Evolutionary conservation across 2,113 vertebrate genomes (phyloP).

Genomic region (Malurus elegans): DNA sequence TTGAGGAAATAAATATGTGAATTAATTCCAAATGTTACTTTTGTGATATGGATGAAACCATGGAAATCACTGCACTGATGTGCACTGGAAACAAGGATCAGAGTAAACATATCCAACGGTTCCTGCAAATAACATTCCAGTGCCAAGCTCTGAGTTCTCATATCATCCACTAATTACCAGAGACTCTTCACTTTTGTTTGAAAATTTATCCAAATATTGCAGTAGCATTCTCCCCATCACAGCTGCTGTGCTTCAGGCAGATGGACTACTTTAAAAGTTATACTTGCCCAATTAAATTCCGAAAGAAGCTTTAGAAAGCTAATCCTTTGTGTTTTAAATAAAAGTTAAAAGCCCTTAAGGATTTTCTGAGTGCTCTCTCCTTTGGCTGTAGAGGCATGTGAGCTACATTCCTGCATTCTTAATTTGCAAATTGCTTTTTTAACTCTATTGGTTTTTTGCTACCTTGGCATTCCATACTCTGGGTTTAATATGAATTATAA

Average conservation of each 20-base stretch:
- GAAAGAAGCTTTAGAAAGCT: conserved; percentile 10
- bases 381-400: not conserved
- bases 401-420: not conserved
- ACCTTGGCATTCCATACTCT: not conserved
- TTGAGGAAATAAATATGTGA: not conserved
- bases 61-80: not conserved
- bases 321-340: conserved; percentile 16
- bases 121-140: not conserved
- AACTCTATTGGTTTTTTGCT: not conserved
- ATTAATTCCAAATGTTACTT: not conserved
- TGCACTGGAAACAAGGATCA: not conserved
- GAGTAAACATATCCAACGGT: not conserved
- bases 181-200: conserved; percentile 4
- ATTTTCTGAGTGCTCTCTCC: not conserved
- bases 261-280: conserved; percentile 24
- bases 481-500: not conserved
- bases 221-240: not conserved
- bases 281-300: conserved; percentile 35
- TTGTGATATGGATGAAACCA: not conserved
- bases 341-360: not conserved
- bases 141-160: conserved; percentile 21
- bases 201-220: conserved; percentile 33
- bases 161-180: conserved; percentile 1
- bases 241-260: conserved; percentile 49
- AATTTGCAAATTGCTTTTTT: not conserved